Percentiles rank a stretch among this genome's conserved stretches.
Conservation (phyloP, 2,888 invertebrate genomes). For the Cantharis rustica region DNA sequence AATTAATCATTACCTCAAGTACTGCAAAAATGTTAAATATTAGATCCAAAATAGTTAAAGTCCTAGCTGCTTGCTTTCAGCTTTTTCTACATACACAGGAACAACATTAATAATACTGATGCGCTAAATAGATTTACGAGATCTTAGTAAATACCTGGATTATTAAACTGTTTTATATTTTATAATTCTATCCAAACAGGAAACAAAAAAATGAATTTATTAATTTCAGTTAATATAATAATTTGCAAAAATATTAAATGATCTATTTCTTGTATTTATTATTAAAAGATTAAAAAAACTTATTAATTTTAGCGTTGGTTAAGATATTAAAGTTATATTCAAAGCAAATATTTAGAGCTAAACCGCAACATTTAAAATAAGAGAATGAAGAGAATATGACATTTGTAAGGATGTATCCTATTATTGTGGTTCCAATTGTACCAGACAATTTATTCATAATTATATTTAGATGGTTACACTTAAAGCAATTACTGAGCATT, state of each 20-base stretch:
- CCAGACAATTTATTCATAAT: neutral
- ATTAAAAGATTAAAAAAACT: no score
- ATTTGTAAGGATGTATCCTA: neutral
- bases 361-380: neutral
- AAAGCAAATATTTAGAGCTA: neutral
- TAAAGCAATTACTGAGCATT: neutral
- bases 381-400: neutral
- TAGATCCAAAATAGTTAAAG: neutral
- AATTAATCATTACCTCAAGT: neutral
- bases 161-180: no score
- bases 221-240: no score
- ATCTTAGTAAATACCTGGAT: no score
- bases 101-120: no score
- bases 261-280: no score
- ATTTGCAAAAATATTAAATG: no score
- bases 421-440: neutral
- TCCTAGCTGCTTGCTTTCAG: no score
- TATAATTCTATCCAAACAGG: no score
- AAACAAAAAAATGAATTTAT: no score
- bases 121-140: no score
- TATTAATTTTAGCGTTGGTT: neutral
- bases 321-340: neutral
- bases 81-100: no score
- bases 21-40: neutral
- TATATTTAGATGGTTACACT: neutral